These are phyloP conservation scores for Garrulus glandarius DNA, from an alignment of 2,797 vertebrate species.

Conservation along the genomic window DNA sequence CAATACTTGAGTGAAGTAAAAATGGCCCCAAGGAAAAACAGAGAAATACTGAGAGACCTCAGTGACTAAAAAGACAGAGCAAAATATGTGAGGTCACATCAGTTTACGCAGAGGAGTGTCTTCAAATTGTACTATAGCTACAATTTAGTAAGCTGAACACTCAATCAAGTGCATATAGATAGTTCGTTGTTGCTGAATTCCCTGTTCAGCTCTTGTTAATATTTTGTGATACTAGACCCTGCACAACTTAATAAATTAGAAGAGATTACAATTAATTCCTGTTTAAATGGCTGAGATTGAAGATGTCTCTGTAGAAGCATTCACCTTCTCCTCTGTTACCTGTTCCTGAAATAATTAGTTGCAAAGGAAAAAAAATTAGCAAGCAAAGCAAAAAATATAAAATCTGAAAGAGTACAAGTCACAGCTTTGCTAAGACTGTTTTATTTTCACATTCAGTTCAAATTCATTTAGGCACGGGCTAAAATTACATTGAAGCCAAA, in stretches of 20 bases:
- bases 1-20: background rate
- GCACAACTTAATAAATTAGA: constrained; percentile 10
- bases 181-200: background rate
- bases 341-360: background rate
- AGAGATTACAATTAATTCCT: background rate
- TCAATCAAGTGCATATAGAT: background rate
- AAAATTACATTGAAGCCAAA: background rate
- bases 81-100: background rate
- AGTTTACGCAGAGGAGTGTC: background rate
- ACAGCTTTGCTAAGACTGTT: background rate
- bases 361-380: background rate
- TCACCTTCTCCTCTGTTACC: background rate
- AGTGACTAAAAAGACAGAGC: background rate
- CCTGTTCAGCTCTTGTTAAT: background rate
- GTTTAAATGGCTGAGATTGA: background rate
- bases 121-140: background rate
- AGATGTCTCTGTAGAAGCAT: background rate
- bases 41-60: background rate
- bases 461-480: background rate
- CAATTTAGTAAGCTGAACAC: background rate
- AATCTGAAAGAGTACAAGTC: background rate
- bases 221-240: background rate
- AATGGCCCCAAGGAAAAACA: background rate
- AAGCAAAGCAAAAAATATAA: background rate
- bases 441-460: background rate